These are phyloP conservation scores for Embidobia sp. DNA, from an alignment of 2,888 invertebrate genomes.

Conservation along the genomic window DNA sequence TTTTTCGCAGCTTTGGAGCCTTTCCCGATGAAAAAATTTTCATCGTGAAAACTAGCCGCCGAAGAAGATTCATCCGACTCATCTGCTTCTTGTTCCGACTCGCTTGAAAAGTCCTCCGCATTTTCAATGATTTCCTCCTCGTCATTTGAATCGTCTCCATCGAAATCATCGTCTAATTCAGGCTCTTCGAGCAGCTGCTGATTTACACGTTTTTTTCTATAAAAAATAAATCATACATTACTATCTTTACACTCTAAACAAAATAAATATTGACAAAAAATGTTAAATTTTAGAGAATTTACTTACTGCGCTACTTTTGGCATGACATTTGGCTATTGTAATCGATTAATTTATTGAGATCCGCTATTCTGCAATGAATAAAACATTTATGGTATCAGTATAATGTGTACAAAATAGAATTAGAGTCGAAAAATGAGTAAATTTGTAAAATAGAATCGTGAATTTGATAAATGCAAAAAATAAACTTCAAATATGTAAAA, in stretches of 20 bases:
- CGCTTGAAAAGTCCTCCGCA: constrained; percentile 22
- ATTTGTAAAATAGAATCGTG: too few relatives aligned
- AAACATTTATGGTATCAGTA: too few relatives aligned
- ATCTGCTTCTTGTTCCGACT: constrained; percentile 16
- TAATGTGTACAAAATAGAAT: too few relatives aligned
- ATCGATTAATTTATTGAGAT: constrained; percentile 5
- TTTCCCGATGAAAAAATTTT: constrained; percentile 26
- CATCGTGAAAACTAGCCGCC: neutral
- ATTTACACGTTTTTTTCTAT: constrained; percentile 11
- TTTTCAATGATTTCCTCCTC: constrained; percentile 25
- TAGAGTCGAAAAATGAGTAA: too few relatives aligned
- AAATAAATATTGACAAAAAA: constrained; percentile 16
- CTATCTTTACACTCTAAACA: constrained; percentile 6
- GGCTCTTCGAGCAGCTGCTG: constrained; percentile 20
- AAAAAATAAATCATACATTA: constrained; percentile 14
- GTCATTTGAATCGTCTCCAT: constrained; percentile 24
- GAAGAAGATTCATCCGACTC: constrained; percentile 1
- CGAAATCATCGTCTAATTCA: constrained; percentile 24
- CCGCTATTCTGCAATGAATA: too few relatives aligned
- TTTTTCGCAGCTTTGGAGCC: constrained; percentile 18
- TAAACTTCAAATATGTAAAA: too few relatives aligned
- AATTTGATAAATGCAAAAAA: too few relatives aligned
- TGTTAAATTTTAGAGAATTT: constrained; percentile 1
- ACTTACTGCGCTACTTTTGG: constrained; percentile 23
- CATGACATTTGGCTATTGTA: constrained; percentile 15